Conservation (phyloP, 2,797 vertebrate genomes). For the Pipistrellus pipistrellus region DNA sequence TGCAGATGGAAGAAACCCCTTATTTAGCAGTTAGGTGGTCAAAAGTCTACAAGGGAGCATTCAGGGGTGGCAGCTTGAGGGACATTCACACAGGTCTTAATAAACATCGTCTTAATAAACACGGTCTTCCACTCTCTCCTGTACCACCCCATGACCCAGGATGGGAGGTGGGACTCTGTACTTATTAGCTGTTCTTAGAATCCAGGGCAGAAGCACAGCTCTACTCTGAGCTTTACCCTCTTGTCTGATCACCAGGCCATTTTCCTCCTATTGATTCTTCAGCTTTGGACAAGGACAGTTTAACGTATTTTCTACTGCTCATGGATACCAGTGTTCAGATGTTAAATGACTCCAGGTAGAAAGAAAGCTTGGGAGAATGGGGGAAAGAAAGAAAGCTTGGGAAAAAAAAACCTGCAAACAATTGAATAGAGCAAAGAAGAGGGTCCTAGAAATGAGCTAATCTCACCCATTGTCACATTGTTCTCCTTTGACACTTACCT, state of each 20-base stretch:
- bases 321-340: background rate
- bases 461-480: background rate
- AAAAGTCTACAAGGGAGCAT: background rate
- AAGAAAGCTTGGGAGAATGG: background rate
- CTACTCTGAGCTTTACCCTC: background rate
- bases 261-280: background rate
- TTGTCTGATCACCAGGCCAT: background rate
- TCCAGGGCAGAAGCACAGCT: background rate
- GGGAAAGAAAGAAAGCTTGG: background rate
- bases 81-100: background rate
- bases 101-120: background rate
- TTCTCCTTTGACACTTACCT: conserved; percentile 1
- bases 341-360: conserved; percentile 5
- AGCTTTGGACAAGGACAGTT: conserved; percentile 20
- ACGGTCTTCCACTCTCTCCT: background rate
- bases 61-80: background rate
- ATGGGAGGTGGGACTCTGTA: background rate
- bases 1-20: background rate
- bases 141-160: background rate
- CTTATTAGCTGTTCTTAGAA: background rate
- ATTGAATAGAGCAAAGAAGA: background rate
- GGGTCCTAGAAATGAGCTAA: background rate
- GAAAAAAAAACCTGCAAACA: conserved; percentile 40
- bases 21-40: background rate
- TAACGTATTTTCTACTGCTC: conserved; percentile 21